Percentiles rank a stretch among this genome's conserved stretches.
phyloP scores from a whole-genome alignment of 1,140 invertebrate species.

The Gryon sp. region DNA sequence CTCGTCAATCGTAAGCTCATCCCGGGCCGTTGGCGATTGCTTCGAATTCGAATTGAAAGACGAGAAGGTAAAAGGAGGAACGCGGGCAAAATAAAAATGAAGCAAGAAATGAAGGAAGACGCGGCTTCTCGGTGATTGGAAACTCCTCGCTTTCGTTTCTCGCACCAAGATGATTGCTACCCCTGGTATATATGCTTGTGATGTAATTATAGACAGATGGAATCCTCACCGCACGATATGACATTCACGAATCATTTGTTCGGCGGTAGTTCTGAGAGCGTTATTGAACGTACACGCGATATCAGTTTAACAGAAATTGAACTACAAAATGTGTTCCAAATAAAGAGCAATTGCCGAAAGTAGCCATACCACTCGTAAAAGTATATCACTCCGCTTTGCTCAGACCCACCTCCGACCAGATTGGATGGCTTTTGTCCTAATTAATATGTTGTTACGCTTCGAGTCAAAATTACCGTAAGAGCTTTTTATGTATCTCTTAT shows the following conservation, averaged over 20 bases:
- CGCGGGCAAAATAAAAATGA: constrained; percentile 32
- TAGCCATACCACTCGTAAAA: constrained; percentile 4
- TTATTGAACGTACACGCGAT: constrained; percentile 47
- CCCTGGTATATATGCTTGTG: constrained; percentile 62
- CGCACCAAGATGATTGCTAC: constrained; percentile 61
- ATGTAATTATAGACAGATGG: constrained; percentile 65
- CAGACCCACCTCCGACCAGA: not conserved
- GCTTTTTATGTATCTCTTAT: too few relatives aligned
- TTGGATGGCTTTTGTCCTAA: constrained; percentile 25
- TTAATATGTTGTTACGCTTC: constrained; percentile 13
- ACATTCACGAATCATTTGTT: constrained; percentile 53
- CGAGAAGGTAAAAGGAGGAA: constrained; percentile 31
- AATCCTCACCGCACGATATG: constrained; percentile 54
- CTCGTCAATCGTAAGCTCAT: constrained; percentile 58
- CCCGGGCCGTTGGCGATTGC: constrained; percentile 31
- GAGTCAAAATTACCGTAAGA: too few relatives aligned
- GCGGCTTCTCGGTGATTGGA: constrained; percentile 41
- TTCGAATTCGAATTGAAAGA: constrained; percentile 39
- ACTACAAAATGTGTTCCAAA: constrained; percentile 55
- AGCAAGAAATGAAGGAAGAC: constrained; percentile 5
- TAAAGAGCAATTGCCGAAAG: constrained; percentile 52
- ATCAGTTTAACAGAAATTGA: constrained; percentile 44
- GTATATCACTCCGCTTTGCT: constrained; percentile 22
- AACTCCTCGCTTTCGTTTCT: constrained; percentile 62
- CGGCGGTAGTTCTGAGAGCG: constrained; percentile 19